phyloP scores from a whole-genome alignment of 2,113 vertebrate genomes.

The Helogale parvula region DNA sequence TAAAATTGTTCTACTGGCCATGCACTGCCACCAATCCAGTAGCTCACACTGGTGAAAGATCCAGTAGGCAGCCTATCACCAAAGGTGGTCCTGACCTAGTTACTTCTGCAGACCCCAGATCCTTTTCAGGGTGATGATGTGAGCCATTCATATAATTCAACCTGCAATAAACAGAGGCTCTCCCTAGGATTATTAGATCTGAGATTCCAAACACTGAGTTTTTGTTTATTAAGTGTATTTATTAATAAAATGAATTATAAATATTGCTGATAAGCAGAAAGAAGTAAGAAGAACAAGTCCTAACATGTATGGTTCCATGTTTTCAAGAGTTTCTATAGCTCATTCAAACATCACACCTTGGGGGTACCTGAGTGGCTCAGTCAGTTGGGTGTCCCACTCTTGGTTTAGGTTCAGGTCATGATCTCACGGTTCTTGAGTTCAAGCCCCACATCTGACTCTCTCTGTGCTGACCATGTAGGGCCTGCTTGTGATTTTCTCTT shows the following conservation, averaged over 20 bases:
- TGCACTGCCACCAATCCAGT: background rate
- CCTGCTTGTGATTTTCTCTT: too few species aligned
- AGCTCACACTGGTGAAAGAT: background rate
- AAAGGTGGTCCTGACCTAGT: background rate
- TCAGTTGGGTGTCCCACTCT: too few species aligned
- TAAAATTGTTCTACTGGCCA: background rate
- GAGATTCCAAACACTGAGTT: background rate
- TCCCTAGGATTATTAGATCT: background rate
- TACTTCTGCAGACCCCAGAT: background rate
- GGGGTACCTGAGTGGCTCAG: too few species aligned
- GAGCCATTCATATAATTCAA: background rate
- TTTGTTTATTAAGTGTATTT: background rate
- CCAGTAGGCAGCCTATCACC: background rate
- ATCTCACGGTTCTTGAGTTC: too few species aligned
- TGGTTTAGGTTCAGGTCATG: too few species aligned
- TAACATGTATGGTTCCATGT: background rate
- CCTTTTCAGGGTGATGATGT: background rate
- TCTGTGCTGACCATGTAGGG: too few species aligned
- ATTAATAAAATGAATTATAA: background rate
- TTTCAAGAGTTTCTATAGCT: background rate
- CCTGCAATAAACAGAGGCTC: background rate
- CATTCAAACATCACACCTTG: background rate
- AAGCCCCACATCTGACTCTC: too few species aligned
- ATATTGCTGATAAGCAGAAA: background rate
- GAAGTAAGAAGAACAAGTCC: background rate